phyloP scores from a whole-genome alignment of 2,888 invertebrate species.

The Gymnocheta viridis region DNA sequence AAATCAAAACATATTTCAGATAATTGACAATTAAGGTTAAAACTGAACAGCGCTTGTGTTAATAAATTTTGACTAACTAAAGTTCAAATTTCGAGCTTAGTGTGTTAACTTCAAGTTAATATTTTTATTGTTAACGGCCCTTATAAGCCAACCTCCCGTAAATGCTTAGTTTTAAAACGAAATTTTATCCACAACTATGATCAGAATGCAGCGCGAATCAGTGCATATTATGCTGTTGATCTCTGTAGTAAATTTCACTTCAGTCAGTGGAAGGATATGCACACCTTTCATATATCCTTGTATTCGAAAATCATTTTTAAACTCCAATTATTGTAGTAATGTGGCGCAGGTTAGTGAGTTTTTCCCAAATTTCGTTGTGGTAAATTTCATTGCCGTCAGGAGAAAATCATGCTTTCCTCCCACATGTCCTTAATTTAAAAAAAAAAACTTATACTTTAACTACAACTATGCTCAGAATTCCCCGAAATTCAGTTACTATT shows the following conservation, averaged over 20 bases:
- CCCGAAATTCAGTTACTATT: neutral
- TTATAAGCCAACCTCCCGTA: neutral
- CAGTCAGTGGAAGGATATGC: neutral
- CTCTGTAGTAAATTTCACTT: neutral
- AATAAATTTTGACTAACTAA: no score
- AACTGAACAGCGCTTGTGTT: no score
- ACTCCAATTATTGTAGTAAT: neutral
- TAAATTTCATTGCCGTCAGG: neutral
- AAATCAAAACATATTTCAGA: no score
- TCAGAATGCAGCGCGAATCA: neutral
- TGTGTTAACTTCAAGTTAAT: no score
- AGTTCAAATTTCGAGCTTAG: no score
- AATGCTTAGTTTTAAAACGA: neutral
- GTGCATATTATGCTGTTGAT: no score
- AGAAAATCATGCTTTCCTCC: neutral
- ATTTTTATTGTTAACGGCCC: no score
- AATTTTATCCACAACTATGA: neutral
- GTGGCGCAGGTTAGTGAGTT: neutral
- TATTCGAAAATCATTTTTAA: neutral
- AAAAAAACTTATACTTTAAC: neutral
- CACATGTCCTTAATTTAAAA: neutral
- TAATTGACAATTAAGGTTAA: no score
- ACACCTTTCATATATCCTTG: neutral
- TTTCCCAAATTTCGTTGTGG: neutral
- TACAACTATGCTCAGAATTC: neutral